phyloP scores from a whole-genome alignment of 2,797 vertebrate genomes.

The Sphaeramia orbicularis region DNA sequence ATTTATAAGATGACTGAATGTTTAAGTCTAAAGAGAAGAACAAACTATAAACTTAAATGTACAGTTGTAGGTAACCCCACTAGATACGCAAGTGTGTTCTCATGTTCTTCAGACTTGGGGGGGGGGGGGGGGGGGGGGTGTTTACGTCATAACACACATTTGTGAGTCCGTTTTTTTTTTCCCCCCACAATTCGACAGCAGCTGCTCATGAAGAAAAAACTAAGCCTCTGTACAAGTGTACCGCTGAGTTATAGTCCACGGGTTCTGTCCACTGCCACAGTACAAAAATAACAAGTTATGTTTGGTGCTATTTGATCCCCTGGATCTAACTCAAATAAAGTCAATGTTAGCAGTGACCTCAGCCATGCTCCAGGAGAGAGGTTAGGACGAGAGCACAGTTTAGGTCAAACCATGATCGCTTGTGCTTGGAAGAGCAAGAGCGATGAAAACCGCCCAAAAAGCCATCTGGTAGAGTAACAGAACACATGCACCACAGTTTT shows the following conservation, averaged over 20 bases:
- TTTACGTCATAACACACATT: conserved; percentile 12
- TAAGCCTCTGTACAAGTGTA: conserved; percentile 38
- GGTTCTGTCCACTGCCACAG: conserved; percentile 62
- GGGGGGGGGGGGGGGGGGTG: conserved; percentile 16
- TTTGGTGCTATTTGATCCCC: conserved; percentile 75
- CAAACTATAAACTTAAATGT: no score
- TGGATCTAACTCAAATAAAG: conserved; percentile 72
- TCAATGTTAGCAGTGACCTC: conserved; percentile 72
- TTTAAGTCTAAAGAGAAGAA: conserved; percentile 7
- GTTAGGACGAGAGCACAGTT: conserved; percentile 46
- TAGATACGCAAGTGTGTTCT: neutral
- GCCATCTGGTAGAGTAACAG: neutral
- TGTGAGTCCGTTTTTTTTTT: conserved; percentile 24
- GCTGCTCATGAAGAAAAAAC: conserved; percentile 52
- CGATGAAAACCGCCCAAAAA: conserved; percentile 5
- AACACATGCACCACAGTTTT: neutral
- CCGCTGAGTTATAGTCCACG: conserved; percentile 47
- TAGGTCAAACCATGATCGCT: conserved; percentile 56
- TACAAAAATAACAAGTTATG: conserved; percentile 79
- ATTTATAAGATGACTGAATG: neutral
- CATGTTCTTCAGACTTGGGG: conserved; percentile 13
- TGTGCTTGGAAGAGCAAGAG: neutral
- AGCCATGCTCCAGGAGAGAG: conserved; percentile 49
- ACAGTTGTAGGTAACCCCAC: no score
- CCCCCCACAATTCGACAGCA: conserved; percentile 44